These are phyloP conservation scores for Lithobates pipiens DNA, from an alignment of 2,797 vertebrate genomes.

Conservation along the genomic window DNA sequence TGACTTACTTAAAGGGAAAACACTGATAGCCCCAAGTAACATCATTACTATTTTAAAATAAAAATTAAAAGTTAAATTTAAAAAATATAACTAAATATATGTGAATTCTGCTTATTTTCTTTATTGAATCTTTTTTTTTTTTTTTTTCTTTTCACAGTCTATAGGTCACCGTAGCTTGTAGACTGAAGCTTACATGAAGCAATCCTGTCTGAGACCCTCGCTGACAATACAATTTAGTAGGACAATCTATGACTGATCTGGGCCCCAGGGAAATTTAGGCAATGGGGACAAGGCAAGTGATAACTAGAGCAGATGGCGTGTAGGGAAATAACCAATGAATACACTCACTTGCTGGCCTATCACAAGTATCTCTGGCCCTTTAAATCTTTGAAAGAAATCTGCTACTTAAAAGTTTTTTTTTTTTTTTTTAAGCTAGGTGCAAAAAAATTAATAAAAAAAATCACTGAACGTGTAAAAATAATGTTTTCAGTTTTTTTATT, in stretches of 20 bases:
- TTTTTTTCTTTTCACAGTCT: slow-evolving; percentile 8
- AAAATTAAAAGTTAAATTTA: too few relatives aligned
- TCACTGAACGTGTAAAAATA: background rate
- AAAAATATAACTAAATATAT: too few relatives aligned
- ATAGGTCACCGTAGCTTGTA: slow-evolving; percentile 24
- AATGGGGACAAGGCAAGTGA: slow-evolving; percentile 38
- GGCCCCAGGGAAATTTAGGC: slow-evolving; percentile 24
- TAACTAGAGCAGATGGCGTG: slow-evolving; percentile 46
- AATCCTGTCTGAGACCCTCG: slow-evolving; percentile 36
- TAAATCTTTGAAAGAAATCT: slow-evolving; percentile 48
- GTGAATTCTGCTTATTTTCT: too few relatives aligned
- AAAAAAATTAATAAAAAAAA: slow-evolving; percentile 15
- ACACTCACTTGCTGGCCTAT: slow-evolving; percentile 33
- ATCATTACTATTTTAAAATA: too few relatives aligned
- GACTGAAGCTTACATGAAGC: slow-evolving; percentile 26
- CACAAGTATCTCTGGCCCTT: slow-evolving; percentile 31
- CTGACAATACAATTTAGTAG: slow-evolving; percentile 40
- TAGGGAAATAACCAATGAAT: slow-evolving; percentile 36
- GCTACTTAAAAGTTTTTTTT: slow-evolving; percentile 32
- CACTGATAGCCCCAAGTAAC: too few relatives aligned
- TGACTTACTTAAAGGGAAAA: too few relatives aligned
- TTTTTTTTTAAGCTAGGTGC: slow-evolving; percentile 30
- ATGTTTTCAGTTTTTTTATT: background rate
- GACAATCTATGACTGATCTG: slow-evolving; percentile 51
- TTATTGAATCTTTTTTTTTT: background rate